These are phyloP conservation scores for Notothenia coriiceps DNA, from an alignment of 2,113 vertebrate genomes.

Conservation along the genomic window DNA sequence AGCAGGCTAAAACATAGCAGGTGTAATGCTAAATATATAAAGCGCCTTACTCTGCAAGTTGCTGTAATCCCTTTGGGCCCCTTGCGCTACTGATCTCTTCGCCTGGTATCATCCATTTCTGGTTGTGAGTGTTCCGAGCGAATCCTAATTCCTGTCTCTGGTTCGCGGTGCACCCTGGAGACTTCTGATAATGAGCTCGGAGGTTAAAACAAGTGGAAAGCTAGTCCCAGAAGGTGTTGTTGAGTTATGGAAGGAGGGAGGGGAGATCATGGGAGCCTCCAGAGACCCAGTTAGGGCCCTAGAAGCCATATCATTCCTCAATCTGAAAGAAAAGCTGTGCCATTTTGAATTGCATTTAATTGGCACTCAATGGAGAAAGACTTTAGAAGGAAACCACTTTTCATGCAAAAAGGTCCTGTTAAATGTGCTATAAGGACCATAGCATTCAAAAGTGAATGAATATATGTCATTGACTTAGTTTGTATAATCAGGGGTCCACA, in stretches of 20 bases:
- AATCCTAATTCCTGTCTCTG: slow-evolving; percentile 91
- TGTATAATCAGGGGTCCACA: background rate
- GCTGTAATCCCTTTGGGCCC: slow-evolving; percentile 74
- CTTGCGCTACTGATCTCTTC: slow-evolving; percentile 79
- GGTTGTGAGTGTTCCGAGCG: slow-evolving; percentile 82
- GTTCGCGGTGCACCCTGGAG: slow-evolving; percentile 86
- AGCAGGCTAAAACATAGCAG: slow-evolving; percentile 78
- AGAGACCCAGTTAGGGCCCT: slow-evolving; percentile 78
- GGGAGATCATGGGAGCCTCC: slow-evolving; percentile 61
- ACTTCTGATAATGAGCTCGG: slow-evolving; percentile 92
- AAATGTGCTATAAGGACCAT: slow-evolving; percentile 26
- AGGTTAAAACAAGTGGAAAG: slow-evolving; percentile 86
- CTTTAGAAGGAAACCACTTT: slow-evolving; percentile 44
- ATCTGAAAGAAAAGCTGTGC: slow-evolving; percentile 76
- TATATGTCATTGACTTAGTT: slow-evolving; percentile 10
- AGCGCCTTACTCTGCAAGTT: slow-evolving; percentile 82
- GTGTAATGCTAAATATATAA: slow-evolving; percentile 86
- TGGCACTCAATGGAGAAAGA: slow-evolving; percentile 66
- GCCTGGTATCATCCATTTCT: slow-evolving; percentile 83
- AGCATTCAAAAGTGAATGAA: slow-evolving; percentile 30
- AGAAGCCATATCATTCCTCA: slow-evolving; percentile 71
- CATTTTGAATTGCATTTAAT: slow-evolving; percentile 78
- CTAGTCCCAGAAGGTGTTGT: slow-evolving; percentile 89
- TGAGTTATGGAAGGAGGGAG: slow-evolving; percentile 78
- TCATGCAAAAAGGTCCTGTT: slow-evolving; percentile 33